phyloP scores from a whole-genome alignment of 2,113 vertebrate genomes.

The Perccottus glenii region DNA sequence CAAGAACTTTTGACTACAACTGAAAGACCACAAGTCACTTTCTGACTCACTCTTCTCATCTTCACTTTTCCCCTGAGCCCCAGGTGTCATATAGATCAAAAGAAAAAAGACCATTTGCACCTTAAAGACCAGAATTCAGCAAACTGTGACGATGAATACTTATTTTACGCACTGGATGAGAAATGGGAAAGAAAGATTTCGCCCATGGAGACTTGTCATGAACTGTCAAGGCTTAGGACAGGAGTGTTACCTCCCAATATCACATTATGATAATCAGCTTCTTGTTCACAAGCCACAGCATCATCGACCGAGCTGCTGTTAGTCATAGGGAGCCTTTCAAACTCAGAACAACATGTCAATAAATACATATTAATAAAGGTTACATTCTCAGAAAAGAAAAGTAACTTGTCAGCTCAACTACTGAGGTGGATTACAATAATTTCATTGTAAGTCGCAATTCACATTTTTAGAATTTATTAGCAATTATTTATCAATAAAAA shows the following conservation, averaged over 20 bases:
- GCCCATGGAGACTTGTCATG: conserved; percentile 45
- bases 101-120: conserved; percentile 62
- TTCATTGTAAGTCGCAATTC: too few species aligned
- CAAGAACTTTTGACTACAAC: conserved; percentile 3
- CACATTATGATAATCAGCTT: conserved; percentile 61
- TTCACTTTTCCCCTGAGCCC: conserved; percentile 31
- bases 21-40: conserved; percentile 32
- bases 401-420: background rate
- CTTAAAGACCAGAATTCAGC: conserved; percentile 50
- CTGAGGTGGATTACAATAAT: too few species aligned
- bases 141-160: conserved; percentile 58
- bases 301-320: conserved; percentile 29
- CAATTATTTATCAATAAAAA: too few species aligned
- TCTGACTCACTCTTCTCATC: conserved; percentile 25
- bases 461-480: too few species aligned
- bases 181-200: conserved; percentile 45
- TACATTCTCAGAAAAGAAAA: conserved; percentile 5
- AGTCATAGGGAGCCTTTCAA: background rate
- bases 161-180: conserved; percentile 45
- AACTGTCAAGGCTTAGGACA: conserved; percentile 44
- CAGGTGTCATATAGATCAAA: conserved; percentile 53
- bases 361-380: conserved; percentile 27
- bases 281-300: conserved; percentile 36
- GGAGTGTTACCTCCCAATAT: conserved; percentile 28
- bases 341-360: conserved; percentile 15